Percentiles rank a stretch among this genome's conserved stretches.
phyloP scores from a whole-genome alignment of 2,113 vertebrate genomes.

The Sula dactylatra region DNA sequence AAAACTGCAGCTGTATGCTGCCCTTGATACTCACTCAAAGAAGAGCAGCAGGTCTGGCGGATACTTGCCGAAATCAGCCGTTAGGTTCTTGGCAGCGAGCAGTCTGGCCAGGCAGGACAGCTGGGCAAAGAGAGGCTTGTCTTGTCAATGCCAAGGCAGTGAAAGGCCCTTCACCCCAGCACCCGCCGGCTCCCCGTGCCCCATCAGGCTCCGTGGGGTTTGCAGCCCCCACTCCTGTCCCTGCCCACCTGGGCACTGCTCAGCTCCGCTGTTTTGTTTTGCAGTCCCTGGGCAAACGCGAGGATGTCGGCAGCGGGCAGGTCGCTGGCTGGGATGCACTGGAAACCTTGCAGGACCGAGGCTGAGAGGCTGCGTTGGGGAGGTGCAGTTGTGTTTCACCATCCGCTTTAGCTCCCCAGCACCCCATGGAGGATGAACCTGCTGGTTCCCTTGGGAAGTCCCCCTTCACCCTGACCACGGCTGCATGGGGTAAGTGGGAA shows the following conservation, averaged over 20 bases:
- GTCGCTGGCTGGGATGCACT: conserved; percentile 23
- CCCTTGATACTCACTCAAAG: conserved; percentile 53
- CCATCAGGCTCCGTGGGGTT: not conserved
- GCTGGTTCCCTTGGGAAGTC: not conserved
- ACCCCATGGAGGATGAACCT: fast-evolving
- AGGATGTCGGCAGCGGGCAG: conserved; percentile 16
- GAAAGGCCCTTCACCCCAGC: fast-evolving
- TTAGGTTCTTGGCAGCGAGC: conserved; percentile 11
- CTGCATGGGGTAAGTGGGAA: not conserved
- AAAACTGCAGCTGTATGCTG: fast-evolving
- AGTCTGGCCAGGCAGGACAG: conserved; percentile 73
- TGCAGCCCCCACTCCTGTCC: not conserved
- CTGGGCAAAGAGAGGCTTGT: not conserved
- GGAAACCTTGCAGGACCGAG: conserved; percentile 25
- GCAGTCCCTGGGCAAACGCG: not conserved
- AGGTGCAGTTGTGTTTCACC: fast-evolving
- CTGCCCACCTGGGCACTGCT: conserved; percentile 64
- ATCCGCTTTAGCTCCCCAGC: fast-evolving
- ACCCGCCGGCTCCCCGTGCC: fast-evolving
- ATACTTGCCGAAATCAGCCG: not conserved
- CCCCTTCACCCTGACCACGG: not conserved
- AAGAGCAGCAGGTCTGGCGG: conserved; percentile 61
- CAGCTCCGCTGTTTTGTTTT: not conserved
- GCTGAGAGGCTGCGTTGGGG: not conserved
- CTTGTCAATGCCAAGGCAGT: too few relatives aligned